A percentile compares a stretch with the other conserved stretches of the same genome.
Conservation (phyloP, 2,113 vertebrate genomes). For the Tragelaphus buxtoni region DNA sequence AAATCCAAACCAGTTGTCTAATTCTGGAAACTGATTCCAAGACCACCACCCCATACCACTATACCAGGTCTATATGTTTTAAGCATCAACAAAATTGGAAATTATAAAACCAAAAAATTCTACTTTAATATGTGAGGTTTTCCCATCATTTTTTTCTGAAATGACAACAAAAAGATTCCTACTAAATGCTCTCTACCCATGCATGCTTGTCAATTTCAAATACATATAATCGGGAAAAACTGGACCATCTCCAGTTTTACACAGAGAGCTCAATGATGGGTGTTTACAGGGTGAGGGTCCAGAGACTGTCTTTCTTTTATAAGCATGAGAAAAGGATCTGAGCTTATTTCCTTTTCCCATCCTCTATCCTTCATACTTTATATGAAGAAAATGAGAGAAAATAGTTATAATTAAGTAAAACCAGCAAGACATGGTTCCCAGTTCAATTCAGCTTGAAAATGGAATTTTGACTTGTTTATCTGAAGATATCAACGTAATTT, state of each 20-base stretch:
- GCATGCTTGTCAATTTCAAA: neutral
- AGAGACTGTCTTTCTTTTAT: neutral
- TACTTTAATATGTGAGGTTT: neutral
- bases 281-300: neutral
- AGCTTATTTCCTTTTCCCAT: neutral
- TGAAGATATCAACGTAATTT: conserved; percentile 64
- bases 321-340: neutral
- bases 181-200: neutral
- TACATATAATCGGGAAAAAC: neutral
- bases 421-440: conserved; percentile 21
- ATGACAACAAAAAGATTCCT: neutral
- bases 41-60: neutral
- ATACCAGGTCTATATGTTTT: neutral
- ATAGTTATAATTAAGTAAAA: conserved; percentile 53
- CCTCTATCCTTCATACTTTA: neutral
- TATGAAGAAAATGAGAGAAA: neutral
- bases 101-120: neutral
- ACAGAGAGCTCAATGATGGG: neutral
- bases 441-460: conserved; percentile 59
- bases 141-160: neutral
- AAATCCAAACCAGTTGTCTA: neutral
- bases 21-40: neutral
- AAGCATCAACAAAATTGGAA: neutral
- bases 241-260: neutral
- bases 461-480: conserved; percentile 64